These are phyloP conservation scores for Coenonympha arcania DNA, from an alignment of 2,888 invertebrate species.

Conservation along the genomic window DNA sequence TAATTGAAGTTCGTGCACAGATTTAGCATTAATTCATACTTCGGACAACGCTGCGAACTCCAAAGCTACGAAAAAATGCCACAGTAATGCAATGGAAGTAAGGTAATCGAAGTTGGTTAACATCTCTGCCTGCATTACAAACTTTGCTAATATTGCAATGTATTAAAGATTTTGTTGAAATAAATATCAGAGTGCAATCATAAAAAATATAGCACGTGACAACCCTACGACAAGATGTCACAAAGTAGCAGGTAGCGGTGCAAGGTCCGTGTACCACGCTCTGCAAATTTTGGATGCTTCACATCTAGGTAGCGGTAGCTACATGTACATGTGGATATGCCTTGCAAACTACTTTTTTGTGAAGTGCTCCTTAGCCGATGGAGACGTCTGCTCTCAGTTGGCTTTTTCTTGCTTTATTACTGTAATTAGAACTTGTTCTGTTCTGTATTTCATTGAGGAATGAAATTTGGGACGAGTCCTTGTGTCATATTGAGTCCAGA, in stretches of 20 bases:
- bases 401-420: conserved; percentile 21
- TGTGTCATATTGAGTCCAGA: background rate
- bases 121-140: background rate
- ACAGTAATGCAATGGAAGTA: too few relatives aligned
- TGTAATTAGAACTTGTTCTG: conserved; percentile 21
- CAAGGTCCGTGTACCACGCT: conserved; percentile 56
- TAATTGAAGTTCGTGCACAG: too few relatives aligned
- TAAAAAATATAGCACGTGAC: conserved; percentile 30
- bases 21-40: too few relatives aligned
- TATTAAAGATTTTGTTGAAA: too few relatives aligned
- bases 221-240: conserved; percentile 68
- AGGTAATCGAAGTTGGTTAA: too few relatives aligned
- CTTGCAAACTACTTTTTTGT: conserved; percentile 45
- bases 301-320: too few relatives aligned
- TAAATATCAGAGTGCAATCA: background rate
- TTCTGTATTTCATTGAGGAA: conserved; percentile 8
- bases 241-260: conserved; percentile 69
- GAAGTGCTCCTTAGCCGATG: conserved; percentile 39
- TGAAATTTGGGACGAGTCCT: conserved; percentile 12
- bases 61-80: too few relatives aligned
- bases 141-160: too few relatives aligned
- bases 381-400: conserved; percentile 45
- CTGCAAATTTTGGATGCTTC: conserved; percentile 58
- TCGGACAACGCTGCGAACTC: too few relatives aligned
- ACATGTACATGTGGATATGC: conserved; percentile 37